Percentiles rank a stretch among this genome's conserved stretches.
Evolutionary conservation across 2,113 vertebrate species (phyloP).

Genomic region (rabbit (Oryctolagus cuniculus)): DNA sequence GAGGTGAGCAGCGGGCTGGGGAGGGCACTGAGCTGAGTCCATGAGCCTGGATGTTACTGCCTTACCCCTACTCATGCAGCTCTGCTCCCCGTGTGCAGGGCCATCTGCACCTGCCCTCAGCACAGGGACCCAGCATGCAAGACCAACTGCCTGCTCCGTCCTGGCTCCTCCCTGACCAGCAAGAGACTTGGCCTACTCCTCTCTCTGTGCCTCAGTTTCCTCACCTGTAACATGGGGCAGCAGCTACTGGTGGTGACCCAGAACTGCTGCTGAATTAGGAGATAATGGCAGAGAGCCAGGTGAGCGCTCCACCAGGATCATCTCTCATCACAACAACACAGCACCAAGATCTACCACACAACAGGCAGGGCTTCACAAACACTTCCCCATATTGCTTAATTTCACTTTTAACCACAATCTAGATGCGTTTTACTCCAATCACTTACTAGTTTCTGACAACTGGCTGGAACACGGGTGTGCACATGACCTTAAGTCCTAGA

Average conservation of each 20-base stretch:
- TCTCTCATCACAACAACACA: not conserved
- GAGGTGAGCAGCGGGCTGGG: not conserved
- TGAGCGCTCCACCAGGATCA: not conserved
- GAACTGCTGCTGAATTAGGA: not conserved
- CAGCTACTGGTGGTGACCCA: not conserved
- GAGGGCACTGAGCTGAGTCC: not conserved
- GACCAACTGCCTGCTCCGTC: not conserved
- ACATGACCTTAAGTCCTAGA: slow-evolving; percentile 11
- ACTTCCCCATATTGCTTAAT: not conserved
- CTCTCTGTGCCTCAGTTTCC: not conserved
- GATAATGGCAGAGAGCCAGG: not conserved
- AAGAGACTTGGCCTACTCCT: not conserved
- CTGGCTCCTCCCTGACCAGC: not conserved
- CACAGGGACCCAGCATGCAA: not conserved
- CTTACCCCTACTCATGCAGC: too few species aligned
- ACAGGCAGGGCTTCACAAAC: not conserved
- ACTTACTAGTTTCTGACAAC: not conserved
- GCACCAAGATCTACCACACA: not conserved
- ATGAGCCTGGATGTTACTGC: too few species aligned
- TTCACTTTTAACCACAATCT: not conserved
- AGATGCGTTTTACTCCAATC: not conserved
- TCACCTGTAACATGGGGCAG: not conserved
- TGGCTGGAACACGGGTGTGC: not conserved
- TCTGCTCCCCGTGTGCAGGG: not conserved
- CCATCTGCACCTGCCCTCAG: not conserved